phyloP scores from a whole-genome alignment of 2,113 vertebrate genomes.

The Colaptes auratus region DNA sequence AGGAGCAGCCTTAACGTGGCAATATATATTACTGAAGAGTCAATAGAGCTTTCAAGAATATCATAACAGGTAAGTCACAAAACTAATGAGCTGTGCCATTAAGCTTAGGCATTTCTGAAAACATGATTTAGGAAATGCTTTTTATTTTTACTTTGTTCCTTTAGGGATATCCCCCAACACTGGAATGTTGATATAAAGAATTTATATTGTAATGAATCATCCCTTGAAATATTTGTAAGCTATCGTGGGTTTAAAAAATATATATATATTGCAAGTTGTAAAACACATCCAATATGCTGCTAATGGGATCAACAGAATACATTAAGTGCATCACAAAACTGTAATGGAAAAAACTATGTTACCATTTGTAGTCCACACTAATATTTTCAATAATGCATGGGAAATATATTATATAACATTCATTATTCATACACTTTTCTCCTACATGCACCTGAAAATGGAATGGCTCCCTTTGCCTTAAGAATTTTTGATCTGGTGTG shows the following conservation, averaged over 20 bases:
- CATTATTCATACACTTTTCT: conserved; percentile 61
- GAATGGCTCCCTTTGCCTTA: conserved; percentile 18
- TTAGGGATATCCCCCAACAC: neutral
- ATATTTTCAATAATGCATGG: conserved; percentile 68
- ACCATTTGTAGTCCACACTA: conserved; percentile 57
- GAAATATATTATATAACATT: conserved; percentile 63
- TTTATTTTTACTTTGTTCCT: neutral
- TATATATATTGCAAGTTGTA: neutral
- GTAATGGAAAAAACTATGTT: conserved; percentile 37
- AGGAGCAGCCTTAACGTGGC: neutral
- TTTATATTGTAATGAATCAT: neutral
- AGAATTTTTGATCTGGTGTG: conserved; percentile 15
- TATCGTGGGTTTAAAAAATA: conserved; percentile 2
- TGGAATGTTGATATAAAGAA: neutral
- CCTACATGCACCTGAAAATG: conserved; percentile 53
- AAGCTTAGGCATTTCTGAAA: conserved; percentile 24
- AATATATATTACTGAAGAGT: neutral
- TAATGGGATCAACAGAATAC: conserved; percentile 26
- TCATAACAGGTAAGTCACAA: neutral
- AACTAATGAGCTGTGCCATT: conserved; percentile 13
- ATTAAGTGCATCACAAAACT: conserved; percentile 42
- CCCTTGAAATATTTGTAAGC: conserved; percentile 8
- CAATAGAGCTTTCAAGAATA: neutral
- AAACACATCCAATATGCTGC: neutral
- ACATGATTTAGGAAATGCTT: neutral